Base-by-base conservation (phyloP, 1,140 invertebrate species). In the Papilio xuthus region DNA sequence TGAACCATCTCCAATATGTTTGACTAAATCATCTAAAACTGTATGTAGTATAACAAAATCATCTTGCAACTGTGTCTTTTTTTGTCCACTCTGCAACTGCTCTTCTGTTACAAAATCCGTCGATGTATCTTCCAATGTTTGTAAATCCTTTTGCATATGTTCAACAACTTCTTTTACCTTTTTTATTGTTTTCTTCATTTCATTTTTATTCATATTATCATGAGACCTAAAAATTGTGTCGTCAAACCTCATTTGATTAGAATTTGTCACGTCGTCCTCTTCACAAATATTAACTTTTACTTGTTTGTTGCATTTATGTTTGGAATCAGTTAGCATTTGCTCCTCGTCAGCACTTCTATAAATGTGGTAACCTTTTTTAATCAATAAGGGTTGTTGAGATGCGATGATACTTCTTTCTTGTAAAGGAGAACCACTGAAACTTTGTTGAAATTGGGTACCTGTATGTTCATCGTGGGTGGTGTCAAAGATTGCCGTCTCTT, bases 101-200 rank as follows among this genome's bases (percentile, higher is more conserved):
- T 81, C 79, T 70, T 67, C 82, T 20, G 83, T 81, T 60, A 67
- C 72, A 23, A 79, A 78, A 77, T 84, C 84, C 32, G 50, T 71
- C 44, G 82, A 77, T 74, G 75, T 85, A 42, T 83, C 63, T 47
- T 91, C 86, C 78, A 89, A 88, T 82, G 84, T 89, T 67, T 86
- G 77, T 13, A 93, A 77, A 80, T 91, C 89, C 53, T 83, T 83
- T 81, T 93, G 86, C 28, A 93, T 82, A 69, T 85, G 89, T 81
- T 91, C 88, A 60, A 93, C 86, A n/a, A 91, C 91, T 83, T 90
- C 89, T 74, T 90, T 92, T 42, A 91, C 92, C 83, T 89, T 86
- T 73, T 85, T 84, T 13, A 93, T 86, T 76, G 85, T 93, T 23
- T 88, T 82, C 80, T 89, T 85, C 76, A 92, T 88, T 56, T 93